Evolutionary conservation across 1,140 invertebrate genomes (phyloP).

Genomic region (Lasioglossum baleicum): DNA sequence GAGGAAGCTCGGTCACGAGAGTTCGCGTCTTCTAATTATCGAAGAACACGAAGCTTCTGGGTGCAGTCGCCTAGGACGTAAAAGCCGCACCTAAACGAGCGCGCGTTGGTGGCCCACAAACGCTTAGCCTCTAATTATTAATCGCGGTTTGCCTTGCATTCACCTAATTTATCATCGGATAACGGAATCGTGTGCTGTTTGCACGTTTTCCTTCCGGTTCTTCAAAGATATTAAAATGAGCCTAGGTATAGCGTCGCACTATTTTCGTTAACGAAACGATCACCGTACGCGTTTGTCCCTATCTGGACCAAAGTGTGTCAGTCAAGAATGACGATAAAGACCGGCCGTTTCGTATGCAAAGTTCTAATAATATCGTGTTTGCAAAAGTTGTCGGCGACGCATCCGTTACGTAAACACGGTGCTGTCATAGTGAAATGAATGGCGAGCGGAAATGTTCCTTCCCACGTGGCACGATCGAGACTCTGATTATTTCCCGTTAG

Average conservation of each 20-base stretch:
- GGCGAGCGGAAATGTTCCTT: conserved; percentile 33
- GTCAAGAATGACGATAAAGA: no score
- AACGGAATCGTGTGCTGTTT: not conserved
- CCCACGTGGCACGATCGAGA: conserved; percentile 29
- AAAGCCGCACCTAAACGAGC: conserved; percentile 24
- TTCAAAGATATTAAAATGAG: no score
- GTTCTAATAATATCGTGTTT: not conserved
- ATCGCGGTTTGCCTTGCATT: conserved; percentile 25
- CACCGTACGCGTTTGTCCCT: no score
- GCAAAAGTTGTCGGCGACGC: not conserved
- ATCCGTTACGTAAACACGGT: conserved; percentile 14
- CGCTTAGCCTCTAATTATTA: conserved; percentile 23
- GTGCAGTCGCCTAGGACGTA: conserved; percentile 17
- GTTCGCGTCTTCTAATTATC: conserved; percentile 32
- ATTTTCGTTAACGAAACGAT: no score
- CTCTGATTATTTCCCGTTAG: conserved; percentile 39
- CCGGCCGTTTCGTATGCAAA: no score
- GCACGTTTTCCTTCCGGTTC: no score
- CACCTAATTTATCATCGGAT: conserved; percentile 30
- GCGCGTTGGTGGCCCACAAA: not conserved
- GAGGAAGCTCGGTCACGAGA: conserved; percentile 6
- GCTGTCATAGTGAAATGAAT: conserved; percentile 9
- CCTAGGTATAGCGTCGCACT: no score
- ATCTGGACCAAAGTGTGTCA: no score
- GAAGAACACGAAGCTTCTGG: conserved; percentile 35